These are phyloP conservation scores for Agraylea sexmaculata DNA, from an alignment of 1,140 invertebrate species.

Conservation along the genomic window DNA sequence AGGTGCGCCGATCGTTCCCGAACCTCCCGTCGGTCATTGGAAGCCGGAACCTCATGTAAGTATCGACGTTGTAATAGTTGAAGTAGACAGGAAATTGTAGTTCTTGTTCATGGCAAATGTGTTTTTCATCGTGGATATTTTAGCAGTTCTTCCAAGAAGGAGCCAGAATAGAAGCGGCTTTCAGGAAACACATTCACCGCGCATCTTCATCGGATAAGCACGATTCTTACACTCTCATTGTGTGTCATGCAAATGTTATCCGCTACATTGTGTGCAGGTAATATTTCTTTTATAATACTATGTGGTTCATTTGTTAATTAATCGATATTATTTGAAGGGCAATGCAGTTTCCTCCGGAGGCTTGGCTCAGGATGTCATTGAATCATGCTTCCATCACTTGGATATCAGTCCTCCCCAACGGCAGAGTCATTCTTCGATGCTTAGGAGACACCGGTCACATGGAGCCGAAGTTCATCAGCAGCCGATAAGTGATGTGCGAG, in stretches of 20 bases:
- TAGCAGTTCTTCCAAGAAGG: slow-evolving; percentile 91
- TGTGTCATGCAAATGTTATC: slow-evolving; percentile 98
- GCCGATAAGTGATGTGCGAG: slow-evolving; percentile 29
- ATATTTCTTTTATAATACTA: slow-evolving; percentile 21
- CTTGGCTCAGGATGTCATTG: slow-evolving; percentile 85
- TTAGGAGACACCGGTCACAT: slow-evolving; percentile 88
- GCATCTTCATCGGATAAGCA: slow-evolving; percentile 67
- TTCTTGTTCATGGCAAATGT: too few relatives aligned
- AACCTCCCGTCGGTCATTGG: slow-evolving; percentile 81
- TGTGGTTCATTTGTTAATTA: background rate
- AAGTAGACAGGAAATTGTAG: too few relatives aligned
- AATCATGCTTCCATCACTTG: slow-evolving; percentile 91
- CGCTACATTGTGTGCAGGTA: slow-evolving; percentile 94
- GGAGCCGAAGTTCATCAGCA: slow-evolving; percentile 56
- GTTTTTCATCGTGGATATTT: slow-evolving; percentile 23
- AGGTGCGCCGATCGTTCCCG: slow-evolving; percentile 89
- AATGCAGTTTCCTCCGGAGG: slow-evolving; percentile 93
- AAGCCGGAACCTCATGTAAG: slow-evolving; percentile 67
- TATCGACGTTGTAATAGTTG: slow-evolving; percentile 16
- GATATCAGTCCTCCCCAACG: slow-evolving; percentile 74
- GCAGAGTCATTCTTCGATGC: slow-evolving; percentile 65
- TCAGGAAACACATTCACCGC: slow-evolving; percentile 86
- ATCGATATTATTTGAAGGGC: slow-evolving; percentile 52
- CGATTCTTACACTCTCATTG: slow-evolving; percentile 84
- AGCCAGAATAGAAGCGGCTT: slow-evolving; percentile 94